These are phyloP conservation scores for Calameuta pallipes DNA, from an alignment of 2,888 invertebrate genomes.

Conservation along the genomic window DNA sequence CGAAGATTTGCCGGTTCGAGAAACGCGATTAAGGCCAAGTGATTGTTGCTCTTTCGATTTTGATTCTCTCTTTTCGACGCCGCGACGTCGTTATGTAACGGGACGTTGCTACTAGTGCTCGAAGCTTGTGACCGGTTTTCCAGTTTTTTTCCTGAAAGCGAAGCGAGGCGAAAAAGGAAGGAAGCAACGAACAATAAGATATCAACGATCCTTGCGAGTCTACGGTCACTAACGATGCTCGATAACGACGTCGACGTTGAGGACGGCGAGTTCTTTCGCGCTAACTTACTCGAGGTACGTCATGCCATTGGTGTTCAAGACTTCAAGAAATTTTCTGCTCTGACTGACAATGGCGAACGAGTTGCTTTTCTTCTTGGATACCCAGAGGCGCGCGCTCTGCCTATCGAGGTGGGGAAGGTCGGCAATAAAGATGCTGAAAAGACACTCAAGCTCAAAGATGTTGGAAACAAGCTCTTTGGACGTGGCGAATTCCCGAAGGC, in stretches of 20 bases:
- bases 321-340: slow-evolving; percentile 73
- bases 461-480: slow-evolving; percentile 80
- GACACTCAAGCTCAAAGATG: slow-evolving; percentile 75
- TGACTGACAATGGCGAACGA: slow-evolving; percentile 75
- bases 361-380: slow-evolving; percentile 72
- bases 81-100: not conserved
- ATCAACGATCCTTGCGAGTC: not conserved
- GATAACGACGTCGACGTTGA: slow-evolving; percentile 38
- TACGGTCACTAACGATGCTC: not conserved
- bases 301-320: slow-evolving; percentile 70
- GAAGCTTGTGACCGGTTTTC: not conserved
- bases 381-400: slow-evolving; percentile 66
- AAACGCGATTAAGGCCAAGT: not conserved
- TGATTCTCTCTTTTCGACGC: not conserved
- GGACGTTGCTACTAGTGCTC: not conserved
- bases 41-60: not conserved
- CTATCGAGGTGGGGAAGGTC: slow-evolving; percentile 68
- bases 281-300: slow-evolving; percentile 64
- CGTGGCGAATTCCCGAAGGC: slow-evolving; percentile 78
- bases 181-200: not conserved
- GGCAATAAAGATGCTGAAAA: slow-evolving; percentile 70
- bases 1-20: not conserved
- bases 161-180: not conserved
- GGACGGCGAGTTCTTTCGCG: slow-evolving; percentile 51
- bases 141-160: not conserved